Evolutionary conservation across 2,113 vertebrate species (phyloP).

Genomic region (Equus quagga): DNA sequence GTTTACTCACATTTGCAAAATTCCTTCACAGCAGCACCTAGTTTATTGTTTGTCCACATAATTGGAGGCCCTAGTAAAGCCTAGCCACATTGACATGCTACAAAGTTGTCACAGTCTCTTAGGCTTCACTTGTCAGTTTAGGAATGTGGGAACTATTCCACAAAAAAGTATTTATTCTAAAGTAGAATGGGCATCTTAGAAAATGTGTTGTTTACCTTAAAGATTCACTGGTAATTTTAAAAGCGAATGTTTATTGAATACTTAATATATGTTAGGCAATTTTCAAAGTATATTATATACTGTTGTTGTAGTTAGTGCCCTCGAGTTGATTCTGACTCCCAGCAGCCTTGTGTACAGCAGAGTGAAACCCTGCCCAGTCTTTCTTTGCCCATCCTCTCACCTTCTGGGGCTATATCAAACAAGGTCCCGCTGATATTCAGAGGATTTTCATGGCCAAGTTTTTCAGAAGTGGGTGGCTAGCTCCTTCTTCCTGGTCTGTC

Average conservation of each 20-base stretch:
- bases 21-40: not conserved
- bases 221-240: not conserved
- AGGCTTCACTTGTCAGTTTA: not conserved
- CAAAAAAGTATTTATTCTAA: not conserved
- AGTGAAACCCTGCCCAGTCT: no score
- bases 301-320: no score
- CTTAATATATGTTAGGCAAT: not conserved
- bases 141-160: not conserved
- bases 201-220: not conserved
- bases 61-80: not conserved
- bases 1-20: not conserved
- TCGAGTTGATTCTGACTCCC: no score
- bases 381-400: no score
- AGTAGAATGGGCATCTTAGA: not conserved
- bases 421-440: no score
- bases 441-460: no score
- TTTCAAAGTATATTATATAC: not conserved
- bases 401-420: no score
- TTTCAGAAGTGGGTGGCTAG: no score
- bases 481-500: no score
- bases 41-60: not conserved
- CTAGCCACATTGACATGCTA: not conserved
- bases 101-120: not conserved
- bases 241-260: not conserved
- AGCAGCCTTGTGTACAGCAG: no score